A percentile compares a stretch with the other conserved stretches of the same genome.
Evolutionary conservation across 2,888 invertebrate species (phyloP).

Genomic region (Tenthredo mesomela): DNA sequence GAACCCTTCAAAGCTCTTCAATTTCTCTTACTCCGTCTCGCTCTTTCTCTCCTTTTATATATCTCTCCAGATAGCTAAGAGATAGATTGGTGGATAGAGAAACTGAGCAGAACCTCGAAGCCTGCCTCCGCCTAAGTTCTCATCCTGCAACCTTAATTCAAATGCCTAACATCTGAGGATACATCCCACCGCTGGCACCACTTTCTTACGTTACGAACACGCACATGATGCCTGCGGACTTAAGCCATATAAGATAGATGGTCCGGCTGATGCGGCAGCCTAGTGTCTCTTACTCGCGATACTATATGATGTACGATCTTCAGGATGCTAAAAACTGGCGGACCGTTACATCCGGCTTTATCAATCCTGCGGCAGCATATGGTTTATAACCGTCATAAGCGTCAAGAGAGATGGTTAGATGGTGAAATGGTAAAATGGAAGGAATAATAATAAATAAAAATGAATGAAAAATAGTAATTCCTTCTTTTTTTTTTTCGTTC

Average conservation of each 20-base stretch:
- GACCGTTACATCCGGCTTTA: constrained; percentile 5
- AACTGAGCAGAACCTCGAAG: neutral
- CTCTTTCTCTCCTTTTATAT: neutral
- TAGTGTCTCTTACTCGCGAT: constrained; percentile 30
- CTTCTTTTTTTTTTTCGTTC: neutral
- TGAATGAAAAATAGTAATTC: neutral
- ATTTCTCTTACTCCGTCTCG: neutral
- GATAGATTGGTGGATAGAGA: constrained; percentile 17
- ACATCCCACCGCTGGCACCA: constrained; percentile 21
- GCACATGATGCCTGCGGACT: constrained; percentile 17
- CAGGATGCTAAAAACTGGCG: constrained; percentile 30
- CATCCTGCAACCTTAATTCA: neutral
- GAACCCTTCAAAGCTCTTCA: constrained; percentile 11
- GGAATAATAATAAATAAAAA: neutral
- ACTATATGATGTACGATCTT: constrained; percentile 38
- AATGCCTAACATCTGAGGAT: constrained; percentile 11
- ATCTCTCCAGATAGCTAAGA: neutral
- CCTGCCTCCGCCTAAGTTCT: neutral
- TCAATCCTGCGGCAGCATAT: neutral
- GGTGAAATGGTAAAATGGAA: neutral
- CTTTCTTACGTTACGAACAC: neutral
- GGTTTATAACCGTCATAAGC: constrained; percentile 4
- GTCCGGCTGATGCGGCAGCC: constrained; percentile 21
- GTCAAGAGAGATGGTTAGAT: neutral
- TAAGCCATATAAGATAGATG: constrained; percentile 44